These are phyloP conservation scores for Mactromeris polynyma DNA, from an alignment of 2,888 invertebrate species.

Conservation along the genomic window DNA sequence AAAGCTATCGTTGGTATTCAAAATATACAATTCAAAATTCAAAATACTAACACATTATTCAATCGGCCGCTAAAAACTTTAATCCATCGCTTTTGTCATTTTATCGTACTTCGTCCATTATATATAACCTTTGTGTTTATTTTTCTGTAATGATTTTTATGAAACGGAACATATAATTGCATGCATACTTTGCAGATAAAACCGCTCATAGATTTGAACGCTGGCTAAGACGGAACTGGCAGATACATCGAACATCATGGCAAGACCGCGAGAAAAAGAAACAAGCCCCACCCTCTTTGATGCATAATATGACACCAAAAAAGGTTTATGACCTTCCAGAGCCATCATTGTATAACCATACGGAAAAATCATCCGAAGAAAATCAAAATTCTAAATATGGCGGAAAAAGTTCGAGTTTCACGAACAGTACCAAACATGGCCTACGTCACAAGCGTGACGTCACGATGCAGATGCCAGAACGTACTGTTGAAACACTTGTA, in stretches of 20 bases:
- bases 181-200: constrained; percentile 20
- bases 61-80: no score
- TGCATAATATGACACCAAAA: constrained; percentile 59
- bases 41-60: no score
- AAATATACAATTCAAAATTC: no score
- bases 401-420: not conserved
- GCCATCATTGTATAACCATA: not conserved
- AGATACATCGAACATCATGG: constrained; percentile 46
- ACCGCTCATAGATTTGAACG: constrained; percentile 18
- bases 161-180: not conserved
- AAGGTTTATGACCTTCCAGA: constrained; percentile 62
- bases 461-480: constrained; percentile 73
- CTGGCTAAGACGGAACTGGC: constrained; percentile 50
- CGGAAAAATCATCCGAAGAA: not conserved
- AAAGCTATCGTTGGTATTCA: no score
- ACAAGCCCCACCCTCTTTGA: constrained; percentile 27
- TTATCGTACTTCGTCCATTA: no score
- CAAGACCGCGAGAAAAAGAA: not conserved
- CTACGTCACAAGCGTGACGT: constrained; percentile 71
- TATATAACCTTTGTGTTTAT: no score
- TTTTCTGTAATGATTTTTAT: not conserved
- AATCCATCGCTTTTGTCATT: no score
- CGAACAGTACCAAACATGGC: not conserved
- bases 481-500: constrained; percentile 85
- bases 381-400: not conserved